These are phyloP conservation scores for Phymanthus crucifer DNA, from an alignment of 92 coral and sea anemone genomes.

Conservation along the genomic window DNA sequence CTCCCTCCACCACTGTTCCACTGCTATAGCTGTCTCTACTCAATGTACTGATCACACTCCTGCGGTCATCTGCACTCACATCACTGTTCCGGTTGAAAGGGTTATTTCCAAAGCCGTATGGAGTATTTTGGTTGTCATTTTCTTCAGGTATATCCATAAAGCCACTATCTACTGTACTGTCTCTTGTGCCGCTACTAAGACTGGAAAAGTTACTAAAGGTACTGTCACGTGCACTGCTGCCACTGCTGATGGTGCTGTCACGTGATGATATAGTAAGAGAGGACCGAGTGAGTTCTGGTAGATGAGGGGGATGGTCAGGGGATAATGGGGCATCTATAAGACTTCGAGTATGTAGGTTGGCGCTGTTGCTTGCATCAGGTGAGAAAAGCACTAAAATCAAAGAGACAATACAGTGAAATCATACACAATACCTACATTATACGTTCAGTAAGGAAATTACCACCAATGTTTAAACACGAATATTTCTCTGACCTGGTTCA, in stretches of 20 bases:
- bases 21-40: constrained; percentile 61
- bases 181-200: constrained; percentile 64
- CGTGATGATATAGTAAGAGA: constrained; percentile 23
- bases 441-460: too few relatives aligned
- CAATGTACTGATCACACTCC: constrained; percentile 22
- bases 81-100: background rate
- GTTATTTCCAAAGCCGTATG: background rate
- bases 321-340: background rate
- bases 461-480: too few relatives aligned
- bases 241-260: constrained; percentile 78
- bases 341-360: background rate
- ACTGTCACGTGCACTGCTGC: constrained; percentile 71
- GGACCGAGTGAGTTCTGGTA: constrained; percentile 21
- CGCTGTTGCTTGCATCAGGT: background rate
- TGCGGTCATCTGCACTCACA: constrained; percentile 16
- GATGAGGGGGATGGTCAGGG: background rate
- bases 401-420: background rate
- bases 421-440: too few relatives aligned
- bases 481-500: constrained; percentile 11
- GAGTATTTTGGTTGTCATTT: background rate
- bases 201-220: constrained; percentile 57
- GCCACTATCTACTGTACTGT: constrained; percentile 52
- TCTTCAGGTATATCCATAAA: constrained; percentile 45
- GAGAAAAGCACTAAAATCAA: background rate
- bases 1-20: constrained; percentile 54